These are phyloP conservation scores for Ptyas mucosa DNA, from an alignment of 2,113 vertebrate genomes.

Conservation along the genomic window DNA sequence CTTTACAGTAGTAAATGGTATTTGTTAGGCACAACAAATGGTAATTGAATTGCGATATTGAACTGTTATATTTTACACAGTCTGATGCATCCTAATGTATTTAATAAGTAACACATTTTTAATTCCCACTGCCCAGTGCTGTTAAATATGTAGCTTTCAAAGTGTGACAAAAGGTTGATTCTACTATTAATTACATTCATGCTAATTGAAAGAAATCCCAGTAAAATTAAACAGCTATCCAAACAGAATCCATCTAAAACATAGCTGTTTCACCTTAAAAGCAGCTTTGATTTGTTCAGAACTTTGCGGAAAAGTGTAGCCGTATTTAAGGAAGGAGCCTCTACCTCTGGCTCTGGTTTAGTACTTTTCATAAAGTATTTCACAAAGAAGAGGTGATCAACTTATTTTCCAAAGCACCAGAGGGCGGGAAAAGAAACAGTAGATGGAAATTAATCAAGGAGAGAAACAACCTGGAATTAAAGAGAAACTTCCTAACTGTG, in stretches of 20 bases:
- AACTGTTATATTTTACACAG: conserved; percentile 64
- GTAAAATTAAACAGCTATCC: neutral
- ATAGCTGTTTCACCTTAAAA: neutral
- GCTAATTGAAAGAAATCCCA: conserved; percentile 17
- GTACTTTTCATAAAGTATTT: neutral
- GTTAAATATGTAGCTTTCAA: conserved; percentile 22
- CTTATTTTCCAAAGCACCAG: neutral
- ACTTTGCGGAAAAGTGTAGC: neutral
- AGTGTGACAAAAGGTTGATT: neutral
- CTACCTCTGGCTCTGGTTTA: neutral
- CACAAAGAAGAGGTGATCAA: neutral
- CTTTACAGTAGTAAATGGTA: conserved; percentile 60
- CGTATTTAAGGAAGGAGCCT: neutral
- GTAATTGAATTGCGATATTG: conserved; percentile 33
- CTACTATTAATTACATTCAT: neutral
- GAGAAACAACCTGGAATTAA: neutral
- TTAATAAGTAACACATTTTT: conserved; percentile 60
- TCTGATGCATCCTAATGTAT: conserved; percentile 55
- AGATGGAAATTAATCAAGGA: neutral
- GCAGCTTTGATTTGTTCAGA: neutral
- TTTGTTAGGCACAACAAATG: conserved; percentile 63
- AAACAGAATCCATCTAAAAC: conserved; percentile 1
- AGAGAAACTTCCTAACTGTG: neutral
- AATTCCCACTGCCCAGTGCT: conserved; percentile 42
- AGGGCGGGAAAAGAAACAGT: neutral